These are phyloP conservation scores for Stegodyphus mimosarum DNA, from an alignment of 1,140 invertebrate species.

Conservation along the genomic window DNA sequence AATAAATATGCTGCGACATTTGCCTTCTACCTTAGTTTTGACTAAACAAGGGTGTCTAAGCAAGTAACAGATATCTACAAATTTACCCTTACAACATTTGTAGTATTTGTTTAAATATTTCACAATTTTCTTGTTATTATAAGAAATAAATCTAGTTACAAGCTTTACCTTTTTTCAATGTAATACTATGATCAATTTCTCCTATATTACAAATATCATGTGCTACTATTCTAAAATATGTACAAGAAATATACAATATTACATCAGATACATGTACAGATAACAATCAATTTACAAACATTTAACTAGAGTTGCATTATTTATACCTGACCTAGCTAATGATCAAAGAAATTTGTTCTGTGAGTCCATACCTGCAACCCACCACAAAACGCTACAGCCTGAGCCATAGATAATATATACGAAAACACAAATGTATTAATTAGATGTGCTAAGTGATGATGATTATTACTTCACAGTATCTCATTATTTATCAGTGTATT, in stretches of 20 bases:
- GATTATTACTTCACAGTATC: too few relatives aligned
- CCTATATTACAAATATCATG: slow-evolving; percentile 46
- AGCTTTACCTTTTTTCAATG: slow-evolving; percentile 21
- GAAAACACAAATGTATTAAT: not conserved
- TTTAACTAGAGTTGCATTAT: slow-evolving; percentile 41
- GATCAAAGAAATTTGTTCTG: slow-evolving; percentile 50
- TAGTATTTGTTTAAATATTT: slow-evolving; percentile 21
- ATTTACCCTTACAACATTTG: slow-evolving; percentile 21
- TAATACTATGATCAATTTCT: slow-evolving; percentile 27
- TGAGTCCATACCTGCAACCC: slow-evolving; percentile 60
- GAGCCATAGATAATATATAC: slow-evolving; percentile 40
- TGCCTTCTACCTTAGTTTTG: not conserved
- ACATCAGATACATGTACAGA: slow-evolving; percentile 54
- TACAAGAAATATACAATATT: slow-evolving; percentile 59
- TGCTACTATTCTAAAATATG: slow-evolving; percentile 53
- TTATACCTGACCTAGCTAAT: slow-evolving; percentile 23
- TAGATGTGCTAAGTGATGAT: not conserved
- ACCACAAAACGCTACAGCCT: slow-evolving; percentile 53
- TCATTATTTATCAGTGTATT: too few relatives aligned
- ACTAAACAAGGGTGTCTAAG: slow-evolving; percentile 45
- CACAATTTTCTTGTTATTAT: slow-evolving; percentile 25
- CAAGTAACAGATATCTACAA: slow-evolving; percentile 45
- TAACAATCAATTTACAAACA: slow-evolving; percentile 57
- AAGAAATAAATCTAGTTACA: slow-evolving; percentile 51
- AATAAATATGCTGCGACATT: not conserved